Percentiles rank a stretch among this genome's conserved stretches.
phyloP scores from a whole-genome alignment of 2,797 vertebrate genomes.

The Chloroceryle inda region DNA sequence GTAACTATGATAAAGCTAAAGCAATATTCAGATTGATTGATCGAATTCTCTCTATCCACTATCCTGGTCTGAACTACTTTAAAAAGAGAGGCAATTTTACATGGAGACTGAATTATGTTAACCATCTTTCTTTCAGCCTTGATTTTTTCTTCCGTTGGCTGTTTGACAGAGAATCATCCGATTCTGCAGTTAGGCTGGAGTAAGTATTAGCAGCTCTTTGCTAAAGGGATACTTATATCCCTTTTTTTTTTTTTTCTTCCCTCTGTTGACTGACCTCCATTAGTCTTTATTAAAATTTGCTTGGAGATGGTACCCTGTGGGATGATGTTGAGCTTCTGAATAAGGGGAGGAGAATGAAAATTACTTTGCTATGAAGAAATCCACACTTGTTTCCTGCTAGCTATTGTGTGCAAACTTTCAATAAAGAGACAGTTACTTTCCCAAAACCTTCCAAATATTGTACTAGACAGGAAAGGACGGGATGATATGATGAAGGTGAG shows the following conservation, averaged over 20 bases:
- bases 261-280: neutral
- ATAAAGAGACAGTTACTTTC: neutral
- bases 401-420: neutral
- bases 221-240: neutral
- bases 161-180: constrained; percentile 85
- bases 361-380: neutral
- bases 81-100: neutral
- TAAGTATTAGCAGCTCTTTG: constrained; percentile 83
- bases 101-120: neutral
- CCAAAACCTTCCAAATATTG: neutral
- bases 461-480: neutral
- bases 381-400: neutral
- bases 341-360: neutral
- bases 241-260: neutral
- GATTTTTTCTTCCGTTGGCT: constrained; percentile 95
- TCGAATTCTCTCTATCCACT: neutral
- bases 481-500: neutral
- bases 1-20: neutral
- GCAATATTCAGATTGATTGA: neutral
- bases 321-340: neutral
- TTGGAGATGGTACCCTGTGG: neutral
- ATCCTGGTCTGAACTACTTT: neutral
- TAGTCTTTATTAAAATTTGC: neutral
- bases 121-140: constrained; percentile 82
- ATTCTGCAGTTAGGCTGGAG: constrained; percentile 89